phyloP scores from a whole-genome alignment of 2,797 vertebrate genomes.

The Trachurus trachurus region DNA sequence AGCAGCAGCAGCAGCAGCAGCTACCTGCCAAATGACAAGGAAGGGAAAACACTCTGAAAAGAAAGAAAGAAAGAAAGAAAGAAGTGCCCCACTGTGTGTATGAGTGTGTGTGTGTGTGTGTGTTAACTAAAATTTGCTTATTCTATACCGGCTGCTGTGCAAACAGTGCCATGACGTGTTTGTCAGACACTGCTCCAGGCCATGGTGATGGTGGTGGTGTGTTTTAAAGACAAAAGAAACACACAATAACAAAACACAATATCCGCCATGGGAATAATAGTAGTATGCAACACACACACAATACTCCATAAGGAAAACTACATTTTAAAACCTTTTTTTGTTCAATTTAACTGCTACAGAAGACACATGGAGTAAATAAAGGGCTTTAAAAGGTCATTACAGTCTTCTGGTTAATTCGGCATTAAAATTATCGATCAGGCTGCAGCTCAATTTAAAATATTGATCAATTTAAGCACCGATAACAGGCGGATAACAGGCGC shows the following conservation, averaged over 20 bases:
- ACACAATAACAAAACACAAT: too few relatives aligned
- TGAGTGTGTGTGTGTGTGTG: slow-evolving; percentile 4
- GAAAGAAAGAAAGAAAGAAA: too few relatives aligned
- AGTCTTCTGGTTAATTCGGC: not conserved
- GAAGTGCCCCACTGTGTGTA: not conserved
- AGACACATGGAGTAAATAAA: accelerated
- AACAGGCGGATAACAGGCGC: not conserved
- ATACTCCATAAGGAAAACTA: not conserved
- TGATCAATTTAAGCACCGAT: not conserved
- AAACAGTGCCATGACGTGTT: not conserved
- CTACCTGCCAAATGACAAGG: slow-evolving; percentile 41
- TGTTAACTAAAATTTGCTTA: slow-evolving; percentile 6
- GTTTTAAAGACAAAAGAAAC: not conserved
- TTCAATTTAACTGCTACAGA: accelerated
- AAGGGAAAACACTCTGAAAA: slow-evolving; percentile 22
- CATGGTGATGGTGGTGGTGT: not conserved
- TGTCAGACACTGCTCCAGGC: not conserved
- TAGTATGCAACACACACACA: too few relatives aligned
- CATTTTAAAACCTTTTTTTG: not conserved
- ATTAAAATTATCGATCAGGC: not conserved
- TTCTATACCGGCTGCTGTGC: not conserved
- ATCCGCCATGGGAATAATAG: not conserved
- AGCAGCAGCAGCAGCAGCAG: not conserved
- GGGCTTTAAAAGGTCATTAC: accelerated
- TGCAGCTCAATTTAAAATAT: not conserved